Evolutionary conservation across 1,140 invertebrate species (phyloP).

Genomic region (Cyclargus thomasi): DNA sequence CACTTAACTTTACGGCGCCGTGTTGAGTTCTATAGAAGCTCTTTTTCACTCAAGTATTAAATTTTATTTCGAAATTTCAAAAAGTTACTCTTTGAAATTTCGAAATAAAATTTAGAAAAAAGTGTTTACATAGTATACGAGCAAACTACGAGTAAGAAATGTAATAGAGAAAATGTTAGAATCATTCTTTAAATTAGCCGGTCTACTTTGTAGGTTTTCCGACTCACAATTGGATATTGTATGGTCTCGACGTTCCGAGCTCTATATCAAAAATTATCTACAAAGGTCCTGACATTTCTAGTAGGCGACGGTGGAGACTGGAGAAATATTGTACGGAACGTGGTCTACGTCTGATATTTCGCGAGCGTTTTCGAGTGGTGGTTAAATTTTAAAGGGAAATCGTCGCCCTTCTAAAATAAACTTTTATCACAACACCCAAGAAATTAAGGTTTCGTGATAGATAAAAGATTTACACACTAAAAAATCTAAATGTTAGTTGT

Average conservation of each 20-base stretch:
- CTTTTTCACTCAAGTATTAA: too few species aligned
- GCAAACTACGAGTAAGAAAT: too few species aligned
- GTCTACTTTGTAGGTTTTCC: background rate
- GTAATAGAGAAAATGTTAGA: background rate
- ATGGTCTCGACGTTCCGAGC: constrained; percentile 1
- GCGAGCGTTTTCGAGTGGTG: background rate
- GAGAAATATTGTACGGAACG: background rate
- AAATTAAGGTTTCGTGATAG: too few species aligned
- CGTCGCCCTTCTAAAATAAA: background rate
- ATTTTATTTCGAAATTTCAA: too few species aligned
- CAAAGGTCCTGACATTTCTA: background rate
- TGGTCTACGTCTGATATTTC: background rate
- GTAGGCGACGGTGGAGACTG: background rate
- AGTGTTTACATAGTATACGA: too few species aligned
- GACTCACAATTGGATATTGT: background rate
- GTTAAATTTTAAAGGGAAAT: background rate
- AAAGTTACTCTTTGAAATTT: too few species aligned
- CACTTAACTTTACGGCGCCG: too few species aligned
- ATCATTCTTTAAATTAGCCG: background rate
- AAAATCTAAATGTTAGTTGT: too few species aligned
- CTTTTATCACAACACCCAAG: background rate
- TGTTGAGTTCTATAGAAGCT: too few species aligned
- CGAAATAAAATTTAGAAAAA: too few species aligned
- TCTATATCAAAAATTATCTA: constrained; percentile 6
- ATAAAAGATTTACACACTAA: background rate